Evolutionary conservation across 1,140 invertebrate species (phyloP).

Genomic region (Drosophila funebris): DNA sequence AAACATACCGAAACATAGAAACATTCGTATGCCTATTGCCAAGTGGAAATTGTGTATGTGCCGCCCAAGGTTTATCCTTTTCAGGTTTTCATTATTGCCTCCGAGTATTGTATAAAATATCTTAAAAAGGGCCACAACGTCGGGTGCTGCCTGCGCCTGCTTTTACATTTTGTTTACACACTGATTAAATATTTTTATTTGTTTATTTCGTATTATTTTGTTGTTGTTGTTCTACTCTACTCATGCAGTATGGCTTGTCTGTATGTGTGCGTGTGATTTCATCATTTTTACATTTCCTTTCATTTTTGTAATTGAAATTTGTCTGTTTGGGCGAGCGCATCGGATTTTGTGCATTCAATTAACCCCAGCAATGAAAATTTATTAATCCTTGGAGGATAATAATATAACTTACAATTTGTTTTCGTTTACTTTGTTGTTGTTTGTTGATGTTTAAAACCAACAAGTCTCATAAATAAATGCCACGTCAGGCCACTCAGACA

Average conservation of each 20-base stretch:
- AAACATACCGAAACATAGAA: conserved; percentile 4
- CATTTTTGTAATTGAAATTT: conserved; percentile 14
- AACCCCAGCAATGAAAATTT: conserved; percentile 51
- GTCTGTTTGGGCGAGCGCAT: conserved; percentile 9
- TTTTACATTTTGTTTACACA: conserved; percentile 27
- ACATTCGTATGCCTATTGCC: not conserved
- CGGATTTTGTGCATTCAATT: conserved; percentile 48
- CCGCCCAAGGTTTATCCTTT: not conserved
- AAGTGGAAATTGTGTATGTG: conserved; percentile 1
- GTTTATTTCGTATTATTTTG: not conserved
- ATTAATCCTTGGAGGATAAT: conserved; percentile 30
- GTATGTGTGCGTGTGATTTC: conserved; percentile 3
- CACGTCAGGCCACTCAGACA: conserved; percentile 42
- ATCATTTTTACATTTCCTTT: conserved; percentile 2
- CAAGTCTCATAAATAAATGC: conserved; percentile 67
- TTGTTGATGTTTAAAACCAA: conserved; percentile 31
- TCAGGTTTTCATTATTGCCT: conserved; percentile 5
- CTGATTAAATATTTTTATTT: conserved; percentile 11
- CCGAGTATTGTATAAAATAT: not conserved
- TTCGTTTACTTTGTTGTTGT: conserved; percentile 41
- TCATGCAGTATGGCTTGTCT: conserved; percentile 30
- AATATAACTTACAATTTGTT: conserved; percentile 17
- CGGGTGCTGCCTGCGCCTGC: not conserved
- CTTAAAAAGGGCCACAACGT: not conserved
- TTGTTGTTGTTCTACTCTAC: not conserved